A percentile compares a stretch with the other conserved stretches of the same genome.
Evolutionary conservation across 2,113 vertebrate species (phyloP).

Genomic region (Panthera uncia): DNA sequence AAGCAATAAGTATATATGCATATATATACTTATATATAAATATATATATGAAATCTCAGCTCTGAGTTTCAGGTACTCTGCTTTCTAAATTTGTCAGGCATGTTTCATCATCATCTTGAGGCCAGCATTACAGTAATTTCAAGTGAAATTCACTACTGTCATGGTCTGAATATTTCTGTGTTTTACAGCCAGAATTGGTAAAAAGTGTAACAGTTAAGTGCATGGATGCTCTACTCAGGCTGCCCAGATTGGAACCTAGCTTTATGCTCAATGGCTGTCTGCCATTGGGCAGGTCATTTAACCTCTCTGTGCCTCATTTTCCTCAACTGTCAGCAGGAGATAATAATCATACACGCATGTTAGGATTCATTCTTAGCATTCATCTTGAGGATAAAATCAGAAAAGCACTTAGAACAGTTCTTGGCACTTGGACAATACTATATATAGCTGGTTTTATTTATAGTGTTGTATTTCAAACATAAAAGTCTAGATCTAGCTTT

Average conservation of each 20-base stretch:
- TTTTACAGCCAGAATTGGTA: neutral
- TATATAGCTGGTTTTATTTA: neutral
- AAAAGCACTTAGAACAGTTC: neutral
- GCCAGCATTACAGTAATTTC: neutral
- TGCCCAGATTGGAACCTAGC: neutral
- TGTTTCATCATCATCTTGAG: neutral
- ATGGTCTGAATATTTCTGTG: neutral
- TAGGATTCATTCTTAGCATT: neutral
- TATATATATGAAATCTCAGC: neutral
- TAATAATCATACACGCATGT: neutral
- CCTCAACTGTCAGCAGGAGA: neutral
- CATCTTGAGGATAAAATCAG: neutral
- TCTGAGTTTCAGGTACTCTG: neutral
- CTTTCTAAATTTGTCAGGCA: neutral
- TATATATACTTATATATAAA: too few species aligned
- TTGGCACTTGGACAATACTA: neutral
- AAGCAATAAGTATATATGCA: too few species aligned
- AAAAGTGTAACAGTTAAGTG: neutral
- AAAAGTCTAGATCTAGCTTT: conserved; percentile 27
- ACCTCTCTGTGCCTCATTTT: conserved; percentile 7
- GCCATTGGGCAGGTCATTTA: neutral
- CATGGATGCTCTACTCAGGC: neutral
- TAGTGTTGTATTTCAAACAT: conserved; percentile 1
- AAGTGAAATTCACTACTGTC: neutral
- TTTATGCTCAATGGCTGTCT: neutral